A percentile compares a stretch with the other conserved stretches of the same genome.
Evolutionary conservation across 2,888 invertebrate genomes (phyloP).

Genomic region (Oligia latruncula): DNA sequence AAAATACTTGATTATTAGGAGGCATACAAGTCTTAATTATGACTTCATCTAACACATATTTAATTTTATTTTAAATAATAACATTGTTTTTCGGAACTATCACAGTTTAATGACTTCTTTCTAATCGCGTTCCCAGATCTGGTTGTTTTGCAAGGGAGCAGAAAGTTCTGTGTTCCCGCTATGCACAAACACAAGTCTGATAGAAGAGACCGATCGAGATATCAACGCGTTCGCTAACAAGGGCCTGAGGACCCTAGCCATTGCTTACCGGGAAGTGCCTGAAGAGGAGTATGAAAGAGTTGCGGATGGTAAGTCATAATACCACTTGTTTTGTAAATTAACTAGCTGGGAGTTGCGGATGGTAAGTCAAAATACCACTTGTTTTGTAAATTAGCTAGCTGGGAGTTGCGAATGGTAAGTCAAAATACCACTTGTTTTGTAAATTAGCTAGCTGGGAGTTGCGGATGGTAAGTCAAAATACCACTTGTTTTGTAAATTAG

Average conservation of each 20-base stretch:
- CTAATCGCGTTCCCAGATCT: slow-evolving; percentile 81
- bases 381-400: too few relatives aligned
- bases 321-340: background rate
- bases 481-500: too few relatives aligned
- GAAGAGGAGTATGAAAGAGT: slow-evolving; percentile 92
- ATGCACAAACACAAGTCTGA: slow-evolving; percentile 83
- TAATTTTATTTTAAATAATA: background rate
- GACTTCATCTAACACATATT: background rate
- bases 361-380: too few relatives aligned
- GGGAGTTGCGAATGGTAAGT: too few relatives aligned
- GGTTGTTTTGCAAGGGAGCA: slow-evolving; percentile 95
- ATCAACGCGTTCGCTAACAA: slow-evolving; percentile 90
- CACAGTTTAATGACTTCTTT: background rate
- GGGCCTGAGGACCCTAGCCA: slow-evolving; percentile 95
- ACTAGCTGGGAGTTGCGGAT: background rate
- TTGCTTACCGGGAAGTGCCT: slow-evolving; percentile 92
- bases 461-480: too few relatives aligned
- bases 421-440: too few relatives aligned
- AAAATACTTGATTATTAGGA: background rate
- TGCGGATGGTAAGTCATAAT: slow-evolving; percentile 81
- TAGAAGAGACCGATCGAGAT: slow-evolving; percentile 87
- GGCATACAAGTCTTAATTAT: background rate
- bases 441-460: background rate
- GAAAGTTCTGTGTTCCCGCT: slow-evolving; percentile 94
- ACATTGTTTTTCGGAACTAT: background rate